Evolutionary conservation across 2,888 invertebrate species (phyloP), one percentile per base, ranked within the genome.

Genomic region (Pocota personata): DNA sequence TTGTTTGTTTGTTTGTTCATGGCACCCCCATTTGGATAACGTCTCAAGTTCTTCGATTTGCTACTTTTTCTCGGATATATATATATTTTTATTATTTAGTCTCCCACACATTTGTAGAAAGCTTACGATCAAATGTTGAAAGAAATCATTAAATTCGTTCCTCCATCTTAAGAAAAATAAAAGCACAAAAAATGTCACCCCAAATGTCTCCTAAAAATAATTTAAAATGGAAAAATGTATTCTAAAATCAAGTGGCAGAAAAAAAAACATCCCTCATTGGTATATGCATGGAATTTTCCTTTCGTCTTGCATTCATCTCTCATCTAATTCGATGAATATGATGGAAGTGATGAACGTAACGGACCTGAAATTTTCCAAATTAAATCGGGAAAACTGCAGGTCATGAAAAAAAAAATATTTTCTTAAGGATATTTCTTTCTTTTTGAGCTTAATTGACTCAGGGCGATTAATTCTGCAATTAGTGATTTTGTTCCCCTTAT

Each of bases 161-260:
- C 64, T 19, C 27, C 62, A 30, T 30, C 16, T 43, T 10, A 19
- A 7, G 19, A 14, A 32, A 35, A 16, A 30, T 3, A 14, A 52
- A 52, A 14, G 30, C 30, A 52, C 3, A 48, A 8, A n/a, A 19
- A 6, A 12, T 5, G 24, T 27, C 52, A 52, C 24, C 52, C 19
- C 12, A 16, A 21, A 19, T 1, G 16, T 32, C 16, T 16, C 50
- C 21, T 32, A 48, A 35, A 16, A 14, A 50, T 66, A 66, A 66
- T 50, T 66, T 50, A 66, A 66, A 66, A 66, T 66, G 35, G 24
- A n/a, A 37, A 50, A 52, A 35, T 52, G 50, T 50, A 48, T 48
- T 52, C 21, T 6, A 24, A 10, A 52, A 30, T 5, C 16, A 27
- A 27, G 27, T 52, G 24, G 21, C 24, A 21, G n/a, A 52, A 52